Evolutionary conservation across 2,888 invertebrate genomes (phyloP).

Genomic region (Drosophila putrida): DNA sequence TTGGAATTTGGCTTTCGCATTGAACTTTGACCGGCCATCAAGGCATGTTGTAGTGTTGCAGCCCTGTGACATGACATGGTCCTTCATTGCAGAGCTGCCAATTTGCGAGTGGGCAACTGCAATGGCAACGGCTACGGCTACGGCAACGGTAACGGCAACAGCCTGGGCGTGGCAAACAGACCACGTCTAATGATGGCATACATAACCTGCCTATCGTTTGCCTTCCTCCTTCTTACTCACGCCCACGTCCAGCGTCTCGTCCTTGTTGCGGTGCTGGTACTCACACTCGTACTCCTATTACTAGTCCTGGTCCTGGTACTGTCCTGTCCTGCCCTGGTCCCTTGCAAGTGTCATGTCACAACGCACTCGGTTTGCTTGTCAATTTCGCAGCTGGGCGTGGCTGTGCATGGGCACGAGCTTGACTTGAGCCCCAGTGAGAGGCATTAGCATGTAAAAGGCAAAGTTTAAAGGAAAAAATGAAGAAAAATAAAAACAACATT

Average conservation of each 20-base stretch:
- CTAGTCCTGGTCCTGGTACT: conserved; percentile 26
- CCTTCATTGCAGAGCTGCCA: conserved; percentile 72
- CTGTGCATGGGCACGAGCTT: conserved; percentile 59
- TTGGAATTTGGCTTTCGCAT: conserved; percentile 72
- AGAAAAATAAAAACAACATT: conserved; percentile 43
- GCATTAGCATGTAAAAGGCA: conserved; percentile 74
- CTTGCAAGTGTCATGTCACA: conserved; percentile 79
- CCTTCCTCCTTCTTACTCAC: conserved; percentile 21
- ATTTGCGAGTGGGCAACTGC: conserved; percentile 62
- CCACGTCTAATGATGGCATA: conserved; percentile 79
- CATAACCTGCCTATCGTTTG: conserved; percentile 59
- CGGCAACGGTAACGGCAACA: conserved; percentile 25
- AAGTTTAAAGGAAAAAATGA: conserved; percentile 60
- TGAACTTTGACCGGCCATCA: conserved; percentile 75
- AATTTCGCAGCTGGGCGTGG: conserved; percentile 80
- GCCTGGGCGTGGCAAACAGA: conserved; percentile 76
- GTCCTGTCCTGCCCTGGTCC: conserved; percentile 32
- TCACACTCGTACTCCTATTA: background rate
- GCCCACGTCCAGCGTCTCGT: conserved; percentile 37
- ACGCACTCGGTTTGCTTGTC: conserved; percentile 77
- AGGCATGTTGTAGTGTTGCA: conserved; percentile 32
- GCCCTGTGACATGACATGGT: conserved; percentile 70
- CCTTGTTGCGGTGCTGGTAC: conserved; percentile 16
- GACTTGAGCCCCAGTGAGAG: conserved; percentile 66
- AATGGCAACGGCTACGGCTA: background rate